A percentile compares a stretch with the other conserved stretches of the same genome.
phyloP scores from a whole-genome alignment of 2,888 invertebrate species.

The Magallana nippona region DNA sequence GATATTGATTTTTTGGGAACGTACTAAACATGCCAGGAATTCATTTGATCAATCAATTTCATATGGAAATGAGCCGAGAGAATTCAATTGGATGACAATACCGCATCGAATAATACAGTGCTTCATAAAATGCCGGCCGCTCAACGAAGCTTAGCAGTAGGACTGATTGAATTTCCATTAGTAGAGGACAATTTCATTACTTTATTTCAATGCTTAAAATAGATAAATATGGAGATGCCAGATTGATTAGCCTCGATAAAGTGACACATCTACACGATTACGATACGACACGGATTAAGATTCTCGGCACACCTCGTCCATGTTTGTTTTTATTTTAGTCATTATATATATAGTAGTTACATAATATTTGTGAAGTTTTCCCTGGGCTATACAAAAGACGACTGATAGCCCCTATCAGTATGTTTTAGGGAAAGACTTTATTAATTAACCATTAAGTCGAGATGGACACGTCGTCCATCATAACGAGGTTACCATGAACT shows the following conservation, averaged over 20 bases:
- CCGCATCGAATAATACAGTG: slow-evolving; percentile 5
- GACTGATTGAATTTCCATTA: slow-evolving; percentile 28
- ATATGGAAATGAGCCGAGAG: slow-evolving; percentile 20
- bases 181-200: slow-evolving; percentile 7
- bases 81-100: slow-evolving; percentile 21
- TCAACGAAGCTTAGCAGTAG: neutral
- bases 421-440: neutral
- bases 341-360: slow-evolving; percentile 22
- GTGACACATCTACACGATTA: slow-evolving; percentile 6
- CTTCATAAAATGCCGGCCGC: slow-evolving; percentile 14
- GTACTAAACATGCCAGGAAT: neutral
- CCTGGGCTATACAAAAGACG: neutral
- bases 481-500: neutral
- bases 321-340: slow-evolving; percentile 25
- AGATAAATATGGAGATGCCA: slow-evolving; percentile 8
- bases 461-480: neutral
- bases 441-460: slow-evolving; percentile 26
- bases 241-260: neutral
- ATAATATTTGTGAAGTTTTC: slow-evolving; percentile 20
- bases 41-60: slow-evolving; percentile 7
- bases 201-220: neutral
- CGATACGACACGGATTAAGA: slow-evolving; percentile 18
- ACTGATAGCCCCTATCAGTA: neutral
- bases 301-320: neutral
- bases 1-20: neutral